Evolutionary conservation across 2,113 vertebrate genomes (phyloP), one percentile per base, ranked within the genome.

Genomic region (Malurus alboscapulatus): DNA sequence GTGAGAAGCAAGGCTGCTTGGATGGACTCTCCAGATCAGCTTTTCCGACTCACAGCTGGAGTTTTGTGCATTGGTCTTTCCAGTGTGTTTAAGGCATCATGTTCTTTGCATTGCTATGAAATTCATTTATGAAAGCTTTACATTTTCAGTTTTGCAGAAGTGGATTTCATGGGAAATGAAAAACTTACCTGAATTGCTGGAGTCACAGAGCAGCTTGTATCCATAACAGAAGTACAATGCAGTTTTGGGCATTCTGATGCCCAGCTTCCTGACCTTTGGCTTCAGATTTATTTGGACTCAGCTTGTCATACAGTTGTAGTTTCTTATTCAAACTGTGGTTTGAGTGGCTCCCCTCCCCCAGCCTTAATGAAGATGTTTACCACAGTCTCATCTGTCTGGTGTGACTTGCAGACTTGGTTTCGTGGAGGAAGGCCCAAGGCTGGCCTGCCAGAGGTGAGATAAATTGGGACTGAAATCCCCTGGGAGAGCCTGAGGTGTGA

Each of bases 391-490:
- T 83, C 90, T 90, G 81, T 21, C 50, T 72, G 71, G 87, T 66
- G 62, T 73, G 71, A 93, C 92, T 94, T 65, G 38, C 45, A 87
- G 93, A 12, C 67, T 85, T 83, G 87, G 78, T 89, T 90, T 76
- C n/a, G 85, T 38, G 74, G 84, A 95, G 84, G 82, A 93, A 94
- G 92, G 77, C 92, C 92, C 94, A 93, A 65, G 88, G 69, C 82
- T 95, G 93, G 75, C 86, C 92, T 88, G 83, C 84, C 90, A 95
- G 80, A 89, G 77, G 84, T 84, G 85, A 84, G 93, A 94, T 93
- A 96, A 96, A 95, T 71, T 84, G 94, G 89, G 82, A 96, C 54
- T 96, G 87, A 96, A 96, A 88, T 88, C 88, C 80, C 57, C 73
- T 42, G 81, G 88, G 93, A 87, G 89, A 96, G 81, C 89, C 88